Percentiles rank a stretch among this genome's conserved stretches.
Conservation (phyloP, 1,140 invertebrate species). For the Pogonognathellus flavescens region DNA sequence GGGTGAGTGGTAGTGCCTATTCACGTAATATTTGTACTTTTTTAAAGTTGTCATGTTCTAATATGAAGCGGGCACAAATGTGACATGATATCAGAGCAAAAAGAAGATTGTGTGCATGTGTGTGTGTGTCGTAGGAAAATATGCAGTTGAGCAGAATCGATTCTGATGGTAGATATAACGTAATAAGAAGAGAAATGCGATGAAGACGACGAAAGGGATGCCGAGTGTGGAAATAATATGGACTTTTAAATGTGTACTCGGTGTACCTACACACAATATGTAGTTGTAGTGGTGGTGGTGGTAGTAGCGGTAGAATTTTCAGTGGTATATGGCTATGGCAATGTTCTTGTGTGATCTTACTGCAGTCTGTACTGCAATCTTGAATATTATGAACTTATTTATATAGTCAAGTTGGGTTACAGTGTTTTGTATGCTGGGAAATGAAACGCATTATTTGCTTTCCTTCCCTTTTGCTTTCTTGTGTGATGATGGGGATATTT, state of each 20-base stretch:
- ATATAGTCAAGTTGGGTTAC: neutral
- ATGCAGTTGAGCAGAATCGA: too few relatives aligned
- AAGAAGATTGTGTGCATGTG: too few relatives aligned
- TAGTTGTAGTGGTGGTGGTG: neutral
- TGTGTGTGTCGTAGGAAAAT: too few relatives aligned
- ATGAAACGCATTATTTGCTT: slow-evolving; percentile 28
- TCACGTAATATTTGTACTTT: neutral
- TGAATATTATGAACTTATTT: slow-evolving; percentile 17
- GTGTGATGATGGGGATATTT: slow-evolving; percentile 41
- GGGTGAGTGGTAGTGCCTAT: neutral
- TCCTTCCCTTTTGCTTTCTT: slow-evolving; percentile 26
- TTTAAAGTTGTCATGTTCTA: neutral
- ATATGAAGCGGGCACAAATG: too few relatives aligned
- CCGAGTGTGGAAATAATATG: neutral
- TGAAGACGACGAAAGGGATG: neutral
- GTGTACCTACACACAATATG: neutral
- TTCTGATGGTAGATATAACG: too few relatives aligned
- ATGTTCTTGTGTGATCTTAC: slow-evolving; percentile 6
- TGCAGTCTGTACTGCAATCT: neutral
- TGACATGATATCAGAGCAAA: neutral
- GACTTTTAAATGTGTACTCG: neutral
- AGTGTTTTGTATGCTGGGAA: slow-evolving; percentile 26
- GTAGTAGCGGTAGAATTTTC: neutral
- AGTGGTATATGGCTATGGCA: too few relatives aligned
- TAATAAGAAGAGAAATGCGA: neutral